Conservation (phyloP, 1,140 invertebrate genomes). For the Sminthurides bifidus region DNA sequence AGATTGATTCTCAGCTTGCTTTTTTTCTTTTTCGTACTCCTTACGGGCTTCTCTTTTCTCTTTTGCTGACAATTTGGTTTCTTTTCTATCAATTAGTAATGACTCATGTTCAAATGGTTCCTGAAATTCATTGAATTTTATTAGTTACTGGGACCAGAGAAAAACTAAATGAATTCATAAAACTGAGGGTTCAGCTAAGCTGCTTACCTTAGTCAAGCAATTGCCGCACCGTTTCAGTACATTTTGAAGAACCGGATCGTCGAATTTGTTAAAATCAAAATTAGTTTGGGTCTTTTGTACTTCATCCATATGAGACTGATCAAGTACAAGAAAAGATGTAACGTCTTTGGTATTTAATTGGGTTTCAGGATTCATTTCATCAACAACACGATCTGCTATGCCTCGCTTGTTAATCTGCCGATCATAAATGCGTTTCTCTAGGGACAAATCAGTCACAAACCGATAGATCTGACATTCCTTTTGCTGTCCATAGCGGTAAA, state of each 20-base stretch:
- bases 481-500: conserved; percentile 89
- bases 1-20: conserved; percentile 54
- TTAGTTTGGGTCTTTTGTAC: conserved; percentile 28
- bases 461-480: conserved; percentile 93
- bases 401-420: conserved; percentile 94
- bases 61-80: conserved; percentile 84
- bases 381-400: conserved; percentile 93
- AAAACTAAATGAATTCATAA: not conserved
- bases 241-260: conserved; percentile 67
- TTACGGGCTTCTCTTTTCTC: conserved; percentile 87
- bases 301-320: conserved; percentile 21
- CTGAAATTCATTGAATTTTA: conserved; percentile 33
- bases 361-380: conserved; percentile 93
- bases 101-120: conserved; percentile 96
- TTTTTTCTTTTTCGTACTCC: conserved; percentile 88
- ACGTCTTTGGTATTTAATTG: conserved; percentile 90
- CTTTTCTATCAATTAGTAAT: conserved; percentile 85
- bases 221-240: conserved; percentile 54
- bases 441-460: conserved; percentile 88
- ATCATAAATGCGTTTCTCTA: conserved; percentile 97
- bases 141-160: not conserved
- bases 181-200: not conserved
- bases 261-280: conserved; percentile 44
- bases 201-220: conserved; percentile 53
- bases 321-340: conserved; percentile 54